These are phyloP conservation scores for Aphaenogaster floridana DNA, from an alignment of 1,140 invertebrate species.

Conservation along the genomic window DNA sequence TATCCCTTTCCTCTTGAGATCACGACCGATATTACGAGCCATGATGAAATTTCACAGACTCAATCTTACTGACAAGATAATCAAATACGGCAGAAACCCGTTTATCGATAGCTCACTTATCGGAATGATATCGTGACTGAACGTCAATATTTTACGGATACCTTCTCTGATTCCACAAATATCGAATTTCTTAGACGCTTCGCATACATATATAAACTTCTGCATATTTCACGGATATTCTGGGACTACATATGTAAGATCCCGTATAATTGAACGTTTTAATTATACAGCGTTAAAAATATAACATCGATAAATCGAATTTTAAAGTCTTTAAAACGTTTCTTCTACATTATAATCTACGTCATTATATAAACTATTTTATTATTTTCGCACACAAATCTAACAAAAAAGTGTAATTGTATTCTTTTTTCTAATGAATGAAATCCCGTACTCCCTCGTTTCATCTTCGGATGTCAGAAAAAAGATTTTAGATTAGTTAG, in stretches of 20 bases:
- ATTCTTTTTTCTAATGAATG: background rate
- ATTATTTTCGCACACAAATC: background rate
- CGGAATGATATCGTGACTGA: conserved; percentile 26
- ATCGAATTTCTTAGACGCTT: background rate
- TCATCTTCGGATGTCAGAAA: background rate
- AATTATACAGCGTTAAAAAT: background rate
- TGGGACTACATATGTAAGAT: background rate
- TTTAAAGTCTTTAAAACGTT: background rate
- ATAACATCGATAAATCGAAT: background rate
- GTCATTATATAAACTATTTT: background rate
- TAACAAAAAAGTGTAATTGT: background rate
- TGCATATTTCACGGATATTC: background rate
- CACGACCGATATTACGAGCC: background rate
- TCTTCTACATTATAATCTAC: no score
- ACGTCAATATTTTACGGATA: conserved; percentile 38
- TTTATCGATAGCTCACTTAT: conserved; percentile 34
- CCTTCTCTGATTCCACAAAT: background rate
- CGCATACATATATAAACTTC: no score
- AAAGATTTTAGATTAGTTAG: background rate
- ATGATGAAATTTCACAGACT: conserved; percentile 20
- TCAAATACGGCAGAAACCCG: conserved; percentile 42
- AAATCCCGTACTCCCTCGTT: background rate
- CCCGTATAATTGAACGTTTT: background rate
- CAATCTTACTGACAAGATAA: conserved; percentile 46
- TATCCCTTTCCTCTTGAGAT: background rate